Base-by-base conservation (phyloP, 1,140 invertebrate genomes). In the Drosophila ficusphila region DNA sequence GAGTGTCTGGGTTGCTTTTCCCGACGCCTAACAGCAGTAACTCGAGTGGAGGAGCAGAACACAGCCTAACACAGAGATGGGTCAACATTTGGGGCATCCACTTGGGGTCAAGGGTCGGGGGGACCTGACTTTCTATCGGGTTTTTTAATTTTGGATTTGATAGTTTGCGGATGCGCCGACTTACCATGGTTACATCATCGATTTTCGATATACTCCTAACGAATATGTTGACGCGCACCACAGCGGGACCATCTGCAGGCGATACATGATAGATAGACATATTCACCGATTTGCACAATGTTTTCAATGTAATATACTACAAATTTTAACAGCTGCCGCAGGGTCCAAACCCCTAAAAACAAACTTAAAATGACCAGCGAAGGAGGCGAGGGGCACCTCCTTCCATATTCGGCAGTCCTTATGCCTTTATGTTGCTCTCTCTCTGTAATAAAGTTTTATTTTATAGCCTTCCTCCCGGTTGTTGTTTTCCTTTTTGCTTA, bases 121-220 rank as follows among this genome's bases (percentile, higher is more conserved):
- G 34, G 56, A 51, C 61, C 36, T 48, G 61, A 60, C 2, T 23
- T 53, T 53, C 31, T 70, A 46, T 25, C 29, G 31, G 36, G 27
- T 51, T 57, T 56, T 42, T 48, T 48, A 8, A 16, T 25, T 64
- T 68, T 60, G 61, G 61, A 48, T 72, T 60, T 78, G 27, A 51
- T 53, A 34, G 19, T 44, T 72, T 69, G 39, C 68, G 48, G 60
- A 72, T 52, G 74, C 88, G 72, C 81, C 78, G 53, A 97, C 96
- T 97, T 97, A 97, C 97, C 97, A 98, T 98, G 90, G 97, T 98
- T 93, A 98, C 97, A 95, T 98, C 97, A 96, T 98, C 97, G 94
- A 98, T 98, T 95, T 98, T 98, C 93, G 97, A 97, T 95, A 98
- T 98, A 96, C 97, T 98, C 95, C 97, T 95, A 93, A 98, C 96